These are phyloP conservation scores for Cylas formicarius DNA, from an alignment of 1,140 invertebrate genomes.

Conservation along the genomic window DNA sequence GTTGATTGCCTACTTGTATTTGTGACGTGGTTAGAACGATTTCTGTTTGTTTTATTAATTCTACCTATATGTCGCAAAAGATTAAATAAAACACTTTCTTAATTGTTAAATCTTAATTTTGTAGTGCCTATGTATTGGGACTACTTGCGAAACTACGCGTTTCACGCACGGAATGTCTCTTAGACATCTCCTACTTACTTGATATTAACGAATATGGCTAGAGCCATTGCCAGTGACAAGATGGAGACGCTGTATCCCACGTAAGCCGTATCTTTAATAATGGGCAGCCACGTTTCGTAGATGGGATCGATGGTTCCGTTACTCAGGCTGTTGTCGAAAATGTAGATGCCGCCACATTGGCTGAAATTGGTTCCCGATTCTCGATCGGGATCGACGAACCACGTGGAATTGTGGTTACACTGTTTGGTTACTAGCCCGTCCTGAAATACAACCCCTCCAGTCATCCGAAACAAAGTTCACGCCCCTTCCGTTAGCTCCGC, in stretches of 20 bases:
- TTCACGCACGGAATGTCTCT: too few species aligned
- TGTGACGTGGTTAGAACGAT: too few species aligned
- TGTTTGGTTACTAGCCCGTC: slow-evolving; percentile 46
- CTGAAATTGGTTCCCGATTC: slow-evolving; percentile 52
- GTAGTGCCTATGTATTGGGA: too few species aligned
- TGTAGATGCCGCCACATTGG: slow-evolving; percentile 40
- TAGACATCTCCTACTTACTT: too few species aligned
- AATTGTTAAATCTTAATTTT: too few species aligned
- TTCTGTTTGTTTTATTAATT: too few species aligned
- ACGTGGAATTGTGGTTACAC: slow-evolving; percentile 51
- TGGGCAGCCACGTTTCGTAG: slow-evolving; percentile 51
- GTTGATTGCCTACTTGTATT: too few species aligned
- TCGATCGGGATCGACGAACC: slow-evolving; percentile 46
- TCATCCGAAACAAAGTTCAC: too few species aligned
- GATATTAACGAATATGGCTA: slow-evolving; percentile 58
- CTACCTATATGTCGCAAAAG: too few species aligned
- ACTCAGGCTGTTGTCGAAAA: slow-evolving; percentile 9
- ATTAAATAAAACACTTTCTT: too few species aligned
- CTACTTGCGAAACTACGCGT: too few species aligned
- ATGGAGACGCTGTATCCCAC: slow-evolving; percentile 66
- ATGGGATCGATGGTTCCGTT: slow-evolving; percentile 18
- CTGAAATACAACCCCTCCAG: slow-evolving; percentile 38
- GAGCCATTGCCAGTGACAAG: slow-evolving; percentile 55
- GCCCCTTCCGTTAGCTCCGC: too few species aligned
- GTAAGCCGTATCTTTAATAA: slow-evolving; percentile 57